These are phyloP conservation scores for Chrysolina oricalcia DNA, from an alignment of 2,888 invertebrate genomes.

Conservation along the genomic window DNA sequence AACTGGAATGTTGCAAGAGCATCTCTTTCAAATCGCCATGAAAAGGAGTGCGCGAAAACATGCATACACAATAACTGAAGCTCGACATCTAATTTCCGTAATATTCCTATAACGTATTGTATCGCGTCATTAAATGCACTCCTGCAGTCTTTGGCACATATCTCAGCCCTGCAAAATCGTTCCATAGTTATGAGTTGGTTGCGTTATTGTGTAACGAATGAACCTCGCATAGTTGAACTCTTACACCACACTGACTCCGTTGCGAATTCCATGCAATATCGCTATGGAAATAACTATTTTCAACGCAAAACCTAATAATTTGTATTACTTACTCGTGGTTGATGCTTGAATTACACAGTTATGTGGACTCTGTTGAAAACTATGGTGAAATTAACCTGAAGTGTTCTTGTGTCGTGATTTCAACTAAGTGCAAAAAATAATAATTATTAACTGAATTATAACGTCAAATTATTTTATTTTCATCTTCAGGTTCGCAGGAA, in stretches of 20 bases:
- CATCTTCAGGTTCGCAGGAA: too few species aligned
- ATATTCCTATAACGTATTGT: slow-evolving; percentile 43
- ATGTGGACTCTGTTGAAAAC: background rate
- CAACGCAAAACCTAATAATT: slow-evolving; percentile 50
- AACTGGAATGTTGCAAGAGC: slow-evolving; percentile 3
- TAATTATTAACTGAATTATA: too few species aligned
- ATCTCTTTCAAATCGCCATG: background rate
- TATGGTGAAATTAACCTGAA: background rate
- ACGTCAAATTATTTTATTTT: too few species aligned
- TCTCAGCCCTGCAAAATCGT: slow-evolving; percentile 48
- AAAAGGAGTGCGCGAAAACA: slow-evolving; percentile 38
- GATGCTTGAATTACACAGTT: background rate
- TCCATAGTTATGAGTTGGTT: slow-evolving; percentile 43
- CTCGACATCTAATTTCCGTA: slow-evolving; percentile 52
- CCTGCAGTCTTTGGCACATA: slow-evolving; percentile 48
- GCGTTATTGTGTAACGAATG: slow-evolving; percentile 50
- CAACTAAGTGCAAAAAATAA: too few species aligned
- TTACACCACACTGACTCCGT: slow-evolving; percentile 45
- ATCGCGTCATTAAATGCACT: slow-evolving; percentile 50
- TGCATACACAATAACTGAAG: slow-evolving; percentile 47
- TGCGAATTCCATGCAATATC: slow-evolving; percentile 48
- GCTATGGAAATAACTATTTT: slow-evolving; percentile 45
- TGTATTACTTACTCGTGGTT: slow-evolving; percentile 42
- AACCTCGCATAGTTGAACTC: slow-evolving; percentile 51
- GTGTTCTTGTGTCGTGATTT: too few species aligned